Base-by-base conservation (phyloP, 2,888 invertebrate species). In the Scelioninae gen. 2 region DNA sequence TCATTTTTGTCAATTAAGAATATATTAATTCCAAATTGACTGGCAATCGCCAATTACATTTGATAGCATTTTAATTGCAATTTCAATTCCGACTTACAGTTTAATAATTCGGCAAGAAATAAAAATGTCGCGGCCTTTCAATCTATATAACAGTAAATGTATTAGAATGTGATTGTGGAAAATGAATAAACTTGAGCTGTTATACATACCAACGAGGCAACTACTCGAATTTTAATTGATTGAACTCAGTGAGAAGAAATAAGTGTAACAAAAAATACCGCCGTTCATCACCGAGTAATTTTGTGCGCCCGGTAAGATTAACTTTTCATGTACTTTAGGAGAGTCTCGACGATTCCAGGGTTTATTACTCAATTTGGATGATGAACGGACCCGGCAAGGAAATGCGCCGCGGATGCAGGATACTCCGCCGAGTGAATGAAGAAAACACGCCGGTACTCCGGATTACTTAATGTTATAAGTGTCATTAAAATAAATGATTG, bases 301-400 rank as follows among this genome's bases (percentile, higher is more conserved):
- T 73, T 74, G 35, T n/a, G 13, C 48, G 67, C 65, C 31, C 50
- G 55, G 60, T 53, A 76, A 79, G 79, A 81, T 82, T 80, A 83
- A 83, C 79, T 82, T 82, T 81, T 78, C 80, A 81, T 80, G 78
- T 77, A 79, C 77, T 80, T 79, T 75, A 75, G 73, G 76, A 52
- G 71, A 45, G 61, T 71, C 68, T 73, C 69, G 57, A 58, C 74
- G 75, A 73, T 69, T 53, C 63, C 35, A 61, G 73, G 79, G 79
- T 83, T 84, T 83, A 83, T 81, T 80, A 82, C 82, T 81, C 81
- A 81, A 84, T 84, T 83, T 81, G 76, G 81, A 83, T 82, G 83
- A 83, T 84, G 80, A 79, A 80, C 80, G 81, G 80, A 73, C 58
- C 63, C 46, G 46, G 65, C 52, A 55, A 68, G 58, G 58, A 73